A percentile compares a stretch with the other conserved stretches of the same genome.
Conservation (phyloP, 2,797 vertebrate species). For the Falco novaeseelandiae region DNA sequence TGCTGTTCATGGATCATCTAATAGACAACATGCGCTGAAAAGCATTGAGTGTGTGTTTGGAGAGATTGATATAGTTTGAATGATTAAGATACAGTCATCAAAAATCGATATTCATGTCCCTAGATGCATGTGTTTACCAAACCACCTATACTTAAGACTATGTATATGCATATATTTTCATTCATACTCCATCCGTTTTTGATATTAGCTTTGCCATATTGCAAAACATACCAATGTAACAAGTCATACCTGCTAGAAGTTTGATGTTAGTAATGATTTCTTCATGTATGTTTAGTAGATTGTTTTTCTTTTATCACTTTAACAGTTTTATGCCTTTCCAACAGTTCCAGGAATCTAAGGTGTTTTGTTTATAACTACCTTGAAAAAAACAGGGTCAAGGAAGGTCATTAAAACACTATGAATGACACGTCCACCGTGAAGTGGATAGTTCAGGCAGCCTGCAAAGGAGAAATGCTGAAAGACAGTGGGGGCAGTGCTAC, state of each 20-base stretch:
- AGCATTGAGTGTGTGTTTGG: constrained; percentile 63
- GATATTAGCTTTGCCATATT: neutral
- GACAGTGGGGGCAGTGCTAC: neutral
- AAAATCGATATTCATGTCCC: neutral
- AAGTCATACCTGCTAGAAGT: neutral
- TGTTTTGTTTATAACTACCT: neutral
- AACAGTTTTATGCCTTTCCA: neutral
- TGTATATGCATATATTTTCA: neutral
- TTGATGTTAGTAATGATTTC: neutral
- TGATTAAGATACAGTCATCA: neutral
- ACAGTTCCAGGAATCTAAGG: neutral
- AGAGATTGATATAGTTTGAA: constrained; percentile 42
- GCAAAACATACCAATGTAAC: neutral
- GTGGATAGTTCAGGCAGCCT: neutral
- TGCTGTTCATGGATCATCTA: constrained; percentile 88
- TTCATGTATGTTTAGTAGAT: neutral
- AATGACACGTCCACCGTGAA: neutral
- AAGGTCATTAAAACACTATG: neutral
- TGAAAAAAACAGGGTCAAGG: neutral
- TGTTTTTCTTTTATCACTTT: neutral
- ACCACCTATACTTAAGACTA: neutral
- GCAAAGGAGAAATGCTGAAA: neutral
- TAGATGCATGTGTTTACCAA: neutral
- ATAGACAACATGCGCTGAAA: constrained; percentile 69
- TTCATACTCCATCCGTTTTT: neutral